These are phyloP conservation scores for Hydrozoanthus gracilis DNA, from an alignment of 92 coral and sea anemone genomes.

Conservation along the genomic window DNA sequence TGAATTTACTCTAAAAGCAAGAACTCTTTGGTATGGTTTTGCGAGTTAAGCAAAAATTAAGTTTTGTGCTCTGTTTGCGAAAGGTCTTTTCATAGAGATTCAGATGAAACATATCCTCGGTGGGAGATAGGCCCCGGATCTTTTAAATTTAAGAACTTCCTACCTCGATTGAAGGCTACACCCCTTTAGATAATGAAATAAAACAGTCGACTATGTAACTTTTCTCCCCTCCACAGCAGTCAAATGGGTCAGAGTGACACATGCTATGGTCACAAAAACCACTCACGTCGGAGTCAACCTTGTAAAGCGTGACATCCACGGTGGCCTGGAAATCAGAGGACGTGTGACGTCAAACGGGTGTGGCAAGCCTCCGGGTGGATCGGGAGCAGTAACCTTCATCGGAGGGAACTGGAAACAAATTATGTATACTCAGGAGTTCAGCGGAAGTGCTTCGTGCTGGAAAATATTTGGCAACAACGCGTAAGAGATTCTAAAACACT, in stretches of 20 bases:
- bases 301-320: neutral
- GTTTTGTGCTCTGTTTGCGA: too few relatives aligned
- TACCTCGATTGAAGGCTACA: neutral
- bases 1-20: too few relatives aligned
- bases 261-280: slow-evolving; percentile 3
- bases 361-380: slow-evolving; percentile 4
- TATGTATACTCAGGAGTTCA: slow-evolving; percentile 38
- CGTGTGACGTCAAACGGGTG: slow-evolving; percentile 19
- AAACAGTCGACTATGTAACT: neutral
- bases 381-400: slow-evolving; percentile 21
- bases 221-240: neutral
- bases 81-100: too few relatives aligned
- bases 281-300: neutral
- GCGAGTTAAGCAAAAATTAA: too few relatives aligned
- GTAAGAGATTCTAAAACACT: neutral
- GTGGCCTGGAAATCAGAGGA: slow-evolving; percentile 17
- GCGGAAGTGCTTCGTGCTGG: slow-evolving; percentile 39
- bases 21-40: too few relatives aligned
- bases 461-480: slow-evolving; percentile 40
- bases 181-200: neutral
- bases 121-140: too few relatives aligned
- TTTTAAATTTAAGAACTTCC: too few relatives aligned
- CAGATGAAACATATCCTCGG: too few relatives aligned
- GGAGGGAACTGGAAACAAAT: slow-evolving; percentile 40
- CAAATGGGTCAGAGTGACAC: slow-evolving; percentile 8